Percentiles rank a stretch among this genome's conserved stretches.
Conservation (phyloP, 2,888 invertebrate genomes). For the Sipha maydis region DNA sequence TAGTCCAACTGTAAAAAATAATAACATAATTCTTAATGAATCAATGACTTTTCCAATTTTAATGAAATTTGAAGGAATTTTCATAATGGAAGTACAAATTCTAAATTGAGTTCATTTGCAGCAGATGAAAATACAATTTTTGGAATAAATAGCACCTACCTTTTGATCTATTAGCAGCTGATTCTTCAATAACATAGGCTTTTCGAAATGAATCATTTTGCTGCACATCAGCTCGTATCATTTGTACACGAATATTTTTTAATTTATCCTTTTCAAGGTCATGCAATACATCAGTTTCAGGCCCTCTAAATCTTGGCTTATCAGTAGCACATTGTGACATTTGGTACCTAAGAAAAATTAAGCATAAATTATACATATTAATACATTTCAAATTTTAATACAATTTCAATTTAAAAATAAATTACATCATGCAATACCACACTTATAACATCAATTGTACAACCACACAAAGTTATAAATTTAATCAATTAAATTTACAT, state of each 20-base stretch:
- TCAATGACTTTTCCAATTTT: neutral
- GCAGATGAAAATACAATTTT: neutral
- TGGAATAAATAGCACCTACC: slow-evolving; percentile 50
- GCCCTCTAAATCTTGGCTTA: slow-evolving; percentile 57
- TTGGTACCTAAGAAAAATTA: slow-evolving; percentile 41
- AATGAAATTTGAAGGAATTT: neutral
- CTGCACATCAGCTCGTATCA: slow-evolving; percentile 51
- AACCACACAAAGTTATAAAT: no score
- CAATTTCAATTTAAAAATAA: neutral
- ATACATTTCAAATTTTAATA: neutral
- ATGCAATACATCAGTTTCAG: slow-evolving; percentile 57
- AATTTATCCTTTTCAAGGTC: slow-evolving; percentile 53
- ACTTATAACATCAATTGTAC: no score
- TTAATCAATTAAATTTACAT: no score
- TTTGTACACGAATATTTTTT: slow-evolving; percentile 52
- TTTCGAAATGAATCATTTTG: slow-evolving; percentile 55
- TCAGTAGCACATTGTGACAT: slow-evolving; percentile 47
- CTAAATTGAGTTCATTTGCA: neutral
- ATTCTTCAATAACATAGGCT: slow-evolving; percentile 48
- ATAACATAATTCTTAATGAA: slow-evolving; percentile 23
- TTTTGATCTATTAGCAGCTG: slow-evolving; percentile 36
- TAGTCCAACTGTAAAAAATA: slow-evolving; percentile 30
- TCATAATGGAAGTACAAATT: neutral
- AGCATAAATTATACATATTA: neutral
- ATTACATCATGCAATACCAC: neutral